Evolutionary conservation across 2,113 vertebrate species (phyloP).

Genomic region (Microcebus ravelobensis): DNA sequence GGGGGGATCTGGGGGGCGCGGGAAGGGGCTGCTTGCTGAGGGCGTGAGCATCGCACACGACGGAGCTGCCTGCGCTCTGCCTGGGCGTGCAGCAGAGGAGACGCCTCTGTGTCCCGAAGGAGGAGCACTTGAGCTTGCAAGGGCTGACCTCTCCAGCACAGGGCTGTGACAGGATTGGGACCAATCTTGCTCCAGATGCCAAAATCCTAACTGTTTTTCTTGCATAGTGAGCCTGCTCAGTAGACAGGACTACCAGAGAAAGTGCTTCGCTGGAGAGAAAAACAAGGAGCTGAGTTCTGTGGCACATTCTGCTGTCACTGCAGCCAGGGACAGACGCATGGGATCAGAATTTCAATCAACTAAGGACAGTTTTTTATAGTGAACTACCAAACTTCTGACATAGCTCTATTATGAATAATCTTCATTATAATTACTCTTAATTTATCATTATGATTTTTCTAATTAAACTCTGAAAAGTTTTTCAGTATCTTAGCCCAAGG

Average conservation of each 20-base stretch:
- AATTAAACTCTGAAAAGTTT: not conserved
- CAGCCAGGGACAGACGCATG: not conserved
- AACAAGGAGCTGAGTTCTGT: no score
- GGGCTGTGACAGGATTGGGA: not conserved
- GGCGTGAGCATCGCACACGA: not conserved
- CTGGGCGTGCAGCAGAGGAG: accelerated
- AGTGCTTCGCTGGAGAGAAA: no score
- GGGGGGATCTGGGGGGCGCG: no score
- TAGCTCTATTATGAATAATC: accelerated
- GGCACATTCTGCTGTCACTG: accelerated
- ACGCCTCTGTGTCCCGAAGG: accelerated
- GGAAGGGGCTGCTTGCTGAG: not conserved
- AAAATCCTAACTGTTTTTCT: not conserved
- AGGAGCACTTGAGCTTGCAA: no score
- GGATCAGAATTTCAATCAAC: not conserved
- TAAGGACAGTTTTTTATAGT: no score
- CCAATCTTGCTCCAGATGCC: not conserved
- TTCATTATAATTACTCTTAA: not conserved
- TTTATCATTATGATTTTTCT: not conserved
- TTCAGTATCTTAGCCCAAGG: not conserved
- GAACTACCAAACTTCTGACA: not conserved
- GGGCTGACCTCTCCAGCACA: not conserved
- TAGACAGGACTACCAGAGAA: not conserved
- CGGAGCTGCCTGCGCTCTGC: not conserved
- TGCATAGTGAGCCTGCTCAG: not conserved